Base-by-base conservation (phyloP, 2,113 vertebrate genomes). In the Lepisosteus oculatus region DNA sequence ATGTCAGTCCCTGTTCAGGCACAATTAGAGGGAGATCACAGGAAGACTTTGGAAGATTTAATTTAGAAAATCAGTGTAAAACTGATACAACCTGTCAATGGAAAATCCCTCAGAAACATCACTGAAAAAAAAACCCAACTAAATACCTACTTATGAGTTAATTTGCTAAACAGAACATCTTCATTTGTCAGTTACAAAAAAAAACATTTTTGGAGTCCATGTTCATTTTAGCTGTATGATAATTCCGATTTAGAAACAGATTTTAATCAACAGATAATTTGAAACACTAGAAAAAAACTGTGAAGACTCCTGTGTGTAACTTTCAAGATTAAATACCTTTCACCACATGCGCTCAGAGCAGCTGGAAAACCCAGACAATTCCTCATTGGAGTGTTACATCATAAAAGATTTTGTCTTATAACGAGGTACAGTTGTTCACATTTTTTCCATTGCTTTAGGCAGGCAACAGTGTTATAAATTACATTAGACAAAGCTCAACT, bases 381-480 rank as follows among this genome's bases (percentile, higher is more conserved):
- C 86, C 86, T 83, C 86, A 90, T 92, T 83, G 88, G 91, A 91
- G 88, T 85, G 91, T 92, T 90, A 91, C 86, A 80, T 2, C 76
- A 85, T 85, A 92, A 92, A 89, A 91, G 88, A 89, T 83, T 82
- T 81, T 88, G 90, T 91, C 90, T 90, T 92, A 81, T 82, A 90
- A 87, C 83, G 83, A 89, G 83, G 86, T 84, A 85, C 86, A 87
- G 80, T 87, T 85, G 85, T 83, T 90, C 89, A 92, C 86, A 88
- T 86, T 84, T 87, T 90, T 88, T 88, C 83, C 90, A 89, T 87
- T 90, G 94, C 95, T 95, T 86, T 92, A 90, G 94, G 95, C 94
- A 87, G 95, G 93, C 91, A 82, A 88, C 91, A 88, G 90, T 87
- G 93, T 95, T 94, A 94, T 96, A 94, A 96, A 97, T 96, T 94